Percentiles rank a stretch among this genome's conserved stretches.
These are phyloP conservation scores for Poecilia velifera DNA, from an alignment of 2,797 vertebrate species.

Conservation along the genomic window DNA sequence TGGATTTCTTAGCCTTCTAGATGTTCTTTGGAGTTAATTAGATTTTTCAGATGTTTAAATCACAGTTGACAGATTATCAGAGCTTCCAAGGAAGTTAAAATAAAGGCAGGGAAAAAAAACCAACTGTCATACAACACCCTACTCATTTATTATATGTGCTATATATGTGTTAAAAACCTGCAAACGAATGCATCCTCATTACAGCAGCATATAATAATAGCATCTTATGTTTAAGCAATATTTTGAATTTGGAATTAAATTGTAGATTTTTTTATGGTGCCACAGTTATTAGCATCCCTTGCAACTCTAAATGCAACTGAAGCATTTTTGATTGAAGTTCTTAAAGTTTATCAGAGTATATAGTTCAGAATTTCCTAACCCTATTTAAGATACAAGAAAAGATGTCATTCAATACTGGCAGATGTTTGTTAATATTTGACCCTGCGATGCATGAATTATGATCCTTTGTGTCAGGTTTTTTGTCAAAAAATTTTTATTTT, in stretches of 20 bases:
- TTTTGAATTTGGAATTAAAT: background rate
- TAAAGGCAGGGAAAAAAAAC: background rate
- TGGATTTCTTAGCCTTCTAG: slow-evolving; percentile 31
- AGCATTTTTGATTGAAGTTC: background rate
- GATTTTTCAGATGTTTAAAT: background rate
- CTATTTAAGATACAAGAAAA: background rate
- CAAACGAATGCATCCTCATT: background rate
- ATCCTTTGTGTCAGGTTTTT: no score
- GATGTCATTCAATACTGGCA: background rate
- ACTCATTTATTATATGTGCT: background rate
- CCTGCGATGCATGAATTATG: no score
- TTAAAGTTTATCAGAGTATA: background rate
- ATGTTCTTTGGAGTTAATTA: background rate
- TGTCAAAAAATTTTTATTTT: no score
- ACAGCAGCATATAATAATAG: background rate
- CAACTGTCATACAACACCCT: background rate
- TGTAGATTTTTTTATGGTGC: background rate
- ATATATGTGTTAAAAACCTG: background rate
- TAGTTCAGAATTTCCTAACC: background rate
- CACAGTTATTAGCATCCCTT: background rate
- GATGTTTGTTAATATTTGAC: background rate
- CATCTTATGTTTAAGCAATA: background rate
- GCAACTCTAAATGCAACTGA: background rate
- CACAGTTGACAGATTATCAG: background rate
- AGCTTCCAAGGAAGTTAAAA: background rate